A percentile compares a stretch with the other conserved stretches of the same genome.
Conservation (phyloP, 1,140 invertebrate genomes). For the Lordiphosa stackelbergi region DNA sequence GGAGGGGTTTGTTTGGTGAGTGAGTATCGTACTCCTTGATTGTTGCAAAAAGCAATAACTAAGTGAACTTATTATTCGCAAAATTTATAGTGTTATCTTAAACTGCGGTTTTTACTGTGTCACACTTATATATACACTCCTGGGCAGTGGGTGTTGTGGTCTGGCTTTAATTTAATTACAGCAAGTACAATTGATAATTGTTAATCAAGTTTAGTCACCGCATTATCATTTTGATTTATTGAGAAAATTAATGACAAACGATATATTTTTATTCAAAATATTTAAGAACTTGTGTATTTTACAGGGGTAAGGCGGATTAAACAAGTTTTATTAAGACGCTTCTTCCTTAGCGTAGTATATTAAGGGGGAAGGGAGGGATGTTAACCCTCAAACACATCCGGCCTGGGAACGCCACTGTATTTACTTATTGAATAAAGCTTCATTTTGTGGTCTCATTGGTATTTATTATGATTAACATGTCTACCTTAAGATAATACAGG, state of each 20-base stretch:
- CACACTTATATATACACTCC: slow-evolving; percentile 9
- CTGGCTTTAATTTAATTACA: background rate
- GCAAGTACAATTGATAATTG: too few species aligned
- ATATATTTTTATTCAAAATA: background rate
- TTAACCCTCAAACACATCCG: too few species aligned
- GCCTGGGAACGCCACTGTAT: too few species aligned
- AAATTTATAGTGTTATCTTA: too few species aligned
- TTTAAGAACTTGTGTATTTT: background rate
- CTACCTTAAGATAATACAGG: too few species aligned
- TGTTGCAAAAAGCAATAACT: slow-evolving; percentile 20
- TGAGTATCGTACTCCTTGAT: slow-evolving; percentile 11
- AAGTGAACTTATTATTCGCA: slow-evolving; percentile 20
- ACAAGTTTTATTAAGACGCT: too few species aligned
- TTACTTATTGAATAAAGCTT: too few species aligned
- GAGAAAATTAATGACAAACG: background rate
- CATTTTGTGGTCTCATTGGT: too few species aligned
- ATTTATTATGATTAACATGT: too few species aligned
- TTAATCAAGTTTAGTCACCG: slow-evolving; percentile 10
- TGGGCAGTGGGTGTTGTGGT: slow-evolving; percentile 17
- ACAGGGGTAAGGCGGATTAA: too few species aligned
- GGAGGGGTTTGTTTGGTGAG: slow-evolving; percentile 3
- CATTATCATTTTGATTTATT: background rate
- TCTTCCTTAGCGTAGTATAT: too few species aligned
- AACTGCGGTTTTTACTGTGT: slow-evolving; percentile 22
- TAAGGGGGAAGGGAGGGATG: too few species aligned